A percentile compares a stretch with the other conserved stretches of the same genome.
These are phyloP conservation scores for Crotalus tigris DNA, from an alignment of 2,113 vertebrate species.

Conservation along the genomic window DNA sequence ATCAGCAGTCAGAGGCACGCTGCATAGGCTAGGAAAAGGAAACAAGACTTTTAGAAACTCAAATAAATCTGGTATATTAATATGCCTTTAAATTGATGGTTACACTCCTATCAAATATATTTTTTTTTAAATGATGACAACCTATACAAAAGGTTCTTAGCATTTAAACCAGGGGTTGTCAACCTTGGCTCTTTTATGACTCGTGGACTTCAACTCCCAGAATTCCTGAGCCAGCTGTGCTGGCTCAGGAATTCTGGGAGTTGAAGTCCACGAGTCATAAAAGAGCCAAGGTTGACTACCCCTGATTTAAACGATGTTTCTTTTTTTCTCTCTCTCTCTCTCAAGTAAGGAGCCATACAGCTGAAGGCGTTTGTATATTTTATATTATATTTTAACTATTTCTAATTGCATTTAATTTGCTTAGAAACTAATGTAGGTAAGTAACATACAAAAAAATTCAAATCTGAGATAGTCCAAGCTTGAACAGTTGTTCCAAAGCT, in stretches of 20 bases:
- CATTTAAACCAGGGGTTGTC: not conserved
- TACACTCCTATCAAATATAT: not conserved
- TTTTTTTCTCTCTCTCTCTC: not conserved
- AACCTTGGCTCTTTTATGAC: too few species aligned
- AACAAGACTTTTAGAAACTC: slow-evolving; percentile 4
- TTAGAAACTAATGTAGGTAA: not conserved
- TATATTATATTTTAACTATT: not conserved
- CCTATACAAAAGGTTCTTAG: not conserved
- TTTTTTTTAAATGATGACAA: not conserved
- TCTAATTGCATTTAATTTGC: not conserved
- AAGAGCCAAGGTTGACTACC: too few species aligned
- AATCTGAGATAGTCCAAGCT: not conserved
- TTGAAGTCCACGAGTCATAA: too few species aligned
- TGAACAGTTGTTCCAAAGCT: not conserved
- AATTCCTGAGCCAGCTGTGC: too few species aligned
- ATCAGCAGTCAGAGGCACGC: slow-evolving; percentile 70
- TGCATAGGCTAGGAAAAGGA: slow-evolving; percentile 63
- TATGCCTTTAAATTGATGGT: not conserved
- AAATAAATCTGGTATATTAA: not conserved
- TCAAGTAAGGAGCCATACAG: not conserved
- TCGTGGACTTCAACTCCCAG: too few species aligned
- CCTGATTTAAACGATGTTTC: not conserved
- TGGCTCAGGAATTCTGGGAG: too few species aligned
- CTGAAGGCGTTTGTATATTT: not conserved
- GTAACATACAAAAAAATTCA: not conserved